Base-by-base conservation (phyloP, 2,888 invertebrate species). In the Xylota segnis region DNA sequence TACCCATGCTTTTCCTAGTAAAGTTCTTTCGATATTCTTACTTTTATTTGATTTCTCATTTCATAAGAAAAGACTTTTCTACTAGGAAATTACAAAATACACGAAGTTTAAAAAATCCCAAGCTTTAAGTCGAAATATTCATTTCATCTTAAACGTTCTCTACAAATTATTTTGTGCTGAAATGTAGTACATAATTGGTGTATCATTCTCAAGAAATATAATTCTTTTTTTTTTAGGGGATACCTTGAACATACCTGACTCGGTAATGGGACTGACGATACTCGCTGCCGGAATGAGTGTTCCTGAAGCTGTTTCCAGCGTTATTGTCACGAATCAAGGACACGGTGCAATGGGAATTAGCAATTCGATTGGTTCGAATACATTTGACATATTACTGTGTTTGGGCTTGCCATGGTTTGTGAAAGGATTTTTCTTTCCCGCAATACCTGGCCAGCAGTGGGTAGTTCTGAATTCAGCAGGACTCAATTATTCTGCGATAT, bases 161-260 rank as follows among this genome's bases (percentile, higher is more conserved):
- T n/a, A n/a, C n/a, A n/a, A n/a, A n/a, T n/a, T n/a, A n/a, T n/a
- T n/a, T n/a, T n/a, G n/a, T n/a, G n/a, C n/a, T n/a, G n/a, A n/a
- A n/a, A n/a, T n/a, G n/a, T n/a, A n/a, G n/a, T n/a, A n/a, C n/a
- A n/a, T n/a, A n/a, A n/a, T n/a, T n/a, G n/a, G n/a, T n/a, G n/a
- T n/a, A n/a, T n/a, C n/a, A n/a, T n/a, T n/a, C n/a, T n/a, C n/a
- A n/a, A n/a, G n/a, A n/a, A n/a, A n/a, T 34, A 45, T 32, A 43
- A 63, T 12, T n/a, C 12, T 76, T 40, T 45, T 16, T 81, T 34
- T 71, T 68, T 40, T 58, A 96, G 97, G 98, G 75, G 97, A 97
- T 89, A 98, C 98, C 0, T 91, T 98, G 71, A 96, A 96, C 92
- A 97, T 98, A 90, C 98, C 98, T 0, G 98, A 98, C 92, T 97